Conservation (phyloP, 2,888 invertebrate genomes). For the Tipula unca region DNA sequence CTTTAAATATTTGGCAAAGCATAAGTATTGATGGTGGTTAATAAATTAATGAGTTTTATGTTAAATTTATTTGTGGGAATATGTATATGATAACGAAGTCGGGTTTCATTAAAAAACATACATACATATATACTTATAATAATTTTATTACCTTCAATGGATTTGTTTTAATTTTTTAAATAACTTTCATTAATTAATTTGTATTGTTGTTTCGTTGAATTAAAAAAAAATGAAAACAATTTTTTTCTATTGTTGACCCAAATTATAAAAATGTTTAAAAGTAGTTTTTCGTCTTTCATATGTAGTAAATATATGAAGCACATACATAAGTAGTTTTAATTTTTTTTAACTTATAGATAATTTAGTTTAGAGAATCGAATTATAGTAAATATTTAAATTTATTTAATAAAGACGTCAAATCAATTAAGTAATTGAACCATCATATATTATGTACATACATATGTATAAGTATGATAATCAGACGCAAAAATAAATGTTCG, state of each 20-base stretch:
- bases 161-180: neutral
- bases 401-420: no score
- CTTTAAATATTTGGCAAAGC: no score
- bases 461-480: neutral
- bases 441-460: no score
- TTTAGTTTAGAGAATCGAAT: no score
- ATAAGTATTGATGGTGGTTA: no score
- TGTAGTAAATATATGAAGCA: neutral
- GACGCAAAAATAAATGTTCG: neutral
- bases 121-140: neutral
- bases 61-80: neutral
- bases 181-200: slow-evolving; percentile 14
- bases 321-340: neutral
- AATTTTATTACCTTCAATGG: slow-evolving; percentile 4
- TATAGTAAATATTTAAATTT: no score
- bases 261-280: neutral
- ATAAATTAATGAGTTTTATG: neutral
- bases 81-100: neutral
- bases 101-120: neutral
- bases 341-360: neutral
- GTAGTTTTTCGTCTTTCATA: neutral
- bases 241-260: neutral
- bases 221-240: neutral
- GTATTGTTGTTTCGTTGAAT: neutral
- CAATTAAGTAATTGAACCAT: no score